Evolutionary conservation across 2,797 vertebrate species (phyloP), one percentile per base, ranked within the genome.

Genomic region (Macrochelys suwanniensis): DNA sequence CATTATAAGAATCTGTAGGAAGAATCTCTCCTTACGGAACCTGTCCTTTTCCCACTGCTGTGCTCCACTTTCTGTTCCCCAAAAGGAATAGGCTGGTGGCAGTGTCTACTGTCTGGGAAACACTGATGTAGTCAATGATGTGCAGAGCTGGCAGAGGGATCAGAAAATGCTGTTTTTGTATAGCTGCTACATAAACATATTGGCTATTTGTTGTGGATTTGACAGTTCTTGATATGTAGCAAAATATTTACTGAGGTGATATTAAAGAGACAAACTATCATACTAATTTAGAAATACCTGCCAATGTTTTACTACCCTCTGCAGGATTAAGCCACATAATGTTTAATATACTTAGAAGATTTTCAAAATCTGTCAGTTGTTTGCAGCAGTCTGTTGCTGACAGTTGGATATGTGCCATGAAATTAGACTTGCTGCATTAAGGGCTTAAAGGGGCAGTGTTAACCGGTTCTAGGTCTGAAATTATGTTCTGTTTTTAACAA

Each of bases 391-490:
- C 7, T n/a, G 12, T 47, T 76, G 45, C 13, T 45, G 71, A 47
- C 23, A 26, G 4, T 28, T 80, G 16, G n/a, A n/a, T 3, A 7
- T 7, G 15, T 92, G 42, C 71, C 89, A 28, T 93, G 82, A 71
- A 86, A 84, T 28, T 90, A 77, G 10, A 77, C 13, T 26, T 92
- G 0, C 56, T 93, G 90, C 53, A 71, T 94, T 65, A 26, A 88
- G 81, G 78, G 82, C 89, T 82, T 65, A 5, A 92, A 94, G 84
- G 26, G 51, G 21, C 77, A 96, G 5, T 47, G 45, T 76, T 13
- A 76, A 26, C 54, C 85, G 59, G 5, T 89, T 42, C 84, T 77
- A 42, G 47, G n/a, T 19, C 28, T 53, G 53, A 51, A 23, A 47
- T 59, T 47, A 17, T 19, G 31, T 56, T 54, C 15, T 37, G 53